A percentile compares a stretch with the other conserved stretches of the same genome.
Evolutionary conservation across 2,888 invertebrate species (phyloP).

Genomic region (Drosophila hamatofila): DNA sequence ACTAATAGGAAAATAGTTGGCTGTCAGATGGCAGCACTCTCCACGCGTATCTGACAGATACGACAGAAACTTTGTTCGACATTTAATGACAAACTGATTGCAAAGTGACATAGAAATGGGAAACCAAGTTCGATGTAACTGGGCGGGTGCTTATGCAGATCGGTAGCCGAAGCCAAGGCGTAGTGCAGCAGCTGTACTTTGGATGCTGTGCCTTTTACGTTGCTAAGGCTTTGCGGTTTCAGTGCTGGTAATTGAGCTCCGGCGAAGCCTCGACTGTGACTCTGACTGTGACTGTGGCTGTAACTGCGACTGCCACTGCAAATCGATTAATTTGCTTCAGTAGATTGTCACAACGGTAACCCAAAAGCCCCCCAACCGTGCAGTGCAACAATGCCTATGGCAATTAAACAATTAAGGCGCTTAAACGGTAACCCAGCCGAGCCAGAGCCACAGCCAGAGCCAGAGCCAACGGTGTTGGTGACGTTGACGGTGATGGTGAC

Average conservation of each 20-base stretch:
- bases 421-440: slow-evolving; percentile 71
- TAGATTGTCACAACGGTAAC: slow-evolving; percentile 67
- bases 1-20: slow-evolving; percentile 5
- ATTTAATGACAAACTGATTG: slow-evolving; percentile 61
- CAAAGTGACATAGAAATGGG: slow-evolving; percentile 51
- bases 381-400: slow-evolving; percentile 59
- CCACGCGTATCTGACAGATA: slow-evolving; percentile 40
- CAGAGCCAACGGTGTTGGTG: slow-evolving; percentile 38
- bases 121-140: slow-evolving; percentile 5
- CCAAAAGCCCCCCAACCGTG: slow-evolving; percentile 54
- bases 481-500: slow-evolving; percentile 26
- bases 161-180: slow-evolving; percentile 4
- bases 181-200: slow-evolving; percentile 10
- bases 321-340: slow-evolving; percentile 77
- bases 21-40: slow-evolving; percentile 13
- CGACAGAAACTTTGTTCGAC: slow-evolving; percentile 14
- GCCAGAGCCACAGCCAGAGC: slow-evolving; percentile 9
- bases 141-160: slow-evolving; percentile 29
- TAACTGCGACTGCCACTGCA: slow-evolving; percentile 38
- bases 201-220: slow-evolving; percentile 6
- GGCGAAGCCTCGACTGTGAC: slow-evolving; percentile 22
- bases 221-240: slow-evolving; percentile 42
- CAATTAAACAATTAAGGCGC: slow-evolving; percentile 80
- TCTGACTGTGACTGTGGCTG: slow-evolving; percentile 15
- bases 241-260: slow-evolving; percentile 36